phyloP scores from a whole-genome alignment of 2,888 invertebrate genomes.

The Alentia gelatinosa region DNA sequence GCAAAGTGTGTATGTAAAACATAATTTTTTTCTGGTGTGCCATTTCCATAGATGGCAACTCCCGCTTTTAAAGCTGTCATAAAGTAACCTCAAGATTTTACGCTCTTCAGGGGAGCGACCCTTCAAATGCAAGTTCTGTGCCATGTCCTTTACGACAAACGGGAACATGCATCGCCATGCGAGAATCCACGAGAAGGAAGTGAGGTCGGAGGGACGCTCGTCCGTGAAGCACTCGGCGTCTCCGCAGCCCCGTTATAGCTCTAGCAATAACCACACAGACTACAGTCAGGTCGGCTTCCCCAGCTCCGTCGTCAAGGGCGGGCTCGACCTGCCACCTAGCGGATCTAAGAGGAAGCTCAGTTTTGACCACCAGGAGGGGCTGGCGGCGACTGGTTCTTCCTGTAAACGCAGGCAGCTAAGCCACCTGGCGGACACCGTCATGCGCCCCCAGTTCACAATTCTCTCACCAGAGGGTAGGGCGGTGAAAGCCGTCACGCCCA shows the following conservation, averaged over 20 bases:
- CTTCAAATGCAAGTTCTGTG: conserved; percentile 89
- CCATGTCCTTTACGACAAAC: conserved; percentile 91
- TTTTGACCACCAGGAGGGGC: not conserved
- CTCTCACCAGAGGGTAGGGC: conserved; percentile 5
- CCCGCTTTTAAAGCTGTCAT: not conserved
- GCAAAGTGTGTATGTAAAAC: no score
- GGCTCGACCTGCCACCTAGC: not conserved
- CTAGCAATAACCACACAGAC: not conserved
- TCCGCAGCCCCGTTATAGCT: not conserved
- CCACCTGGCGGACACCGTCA: not conserved
- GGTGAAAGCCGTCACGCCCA: not conserved
- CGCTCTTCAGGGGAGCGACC: conserved; percentile 86
- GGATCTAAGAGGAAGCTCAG: conserved; percentile 51
- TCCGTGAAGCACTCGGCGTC: not conserved
- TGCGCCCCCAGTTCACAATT: not conserved
- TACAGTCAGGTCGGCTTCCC: conserved; percentile 39
- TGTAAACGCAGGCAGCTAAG: not conserved
- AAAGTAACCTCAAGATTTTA: not conserved
- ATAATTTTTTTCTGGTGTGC: no score
- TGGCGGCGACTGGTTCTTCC: not conserved
- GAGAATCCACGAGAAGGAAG: conserved; percentile 85
- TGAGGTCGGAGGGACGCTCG: not conserved
- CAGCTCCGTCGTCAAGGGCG: not conserved
- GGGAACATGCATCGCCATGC: conserved; percentile 93
- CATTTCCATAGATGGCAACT: not conserved